These are phyloP conservation scores for Tragulus kanchil DNA, from an alignment of 2,113 vertebrate species.

Conservation along the genomic window DNA sequence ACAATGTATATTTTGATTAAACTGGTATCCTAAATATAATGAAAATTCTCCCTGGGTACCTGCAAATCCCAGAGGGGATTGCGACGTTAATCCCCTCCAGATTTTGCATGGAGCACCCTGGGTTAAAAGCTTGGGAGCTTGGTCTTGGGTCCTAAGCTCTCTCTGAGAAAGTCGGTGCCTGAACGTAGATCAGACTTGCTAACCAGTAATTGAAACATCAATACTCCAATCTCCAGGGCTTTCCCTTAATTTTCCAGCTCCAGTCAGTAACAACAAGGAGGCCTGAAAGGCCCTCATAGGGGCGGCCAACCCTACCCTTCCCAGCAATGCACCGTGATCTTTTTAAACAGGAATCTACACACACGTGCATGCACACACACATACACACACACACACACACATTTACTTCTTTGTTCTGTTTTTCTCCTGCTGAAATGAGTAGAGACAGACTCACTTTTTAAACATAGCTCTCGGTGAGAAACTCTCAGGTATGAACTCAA, in stretches of 20 bases:
- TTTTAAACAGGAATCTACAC: not conserved
- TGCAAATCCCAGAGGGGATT: not conserved
- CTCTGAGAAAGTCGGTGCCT: not conserved
- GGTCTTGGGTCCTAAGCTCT: not conserved
- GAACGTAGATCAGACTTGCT: not conserved
- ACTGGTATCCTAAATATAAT: not conserved
- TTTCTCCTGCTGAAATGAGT: not conserved
- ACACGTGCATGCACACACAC: not conserved
- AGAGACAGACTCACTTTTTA: not conserved
- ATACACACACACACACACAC: not conserved
- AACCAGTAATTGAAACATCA: not conserved
- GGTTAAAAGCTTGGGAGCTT: rapidly evolving
- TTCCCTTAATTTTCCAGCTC: not conserved
- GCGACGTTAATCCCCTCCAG: not conserved
- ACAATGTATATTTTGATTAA: rapidly evolving
- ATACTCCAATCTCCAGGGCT: not conserved
- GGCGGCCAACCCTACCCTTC: not conserved
- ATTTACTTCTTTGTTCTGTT: not conserved
- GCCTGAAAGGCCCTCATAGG: not conserved
- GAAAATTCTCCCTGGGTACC: not conserved
- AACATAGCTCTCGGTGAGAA: not conserved
- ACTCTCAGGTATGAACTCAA: not conserved
- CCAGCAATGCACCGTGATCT: not conserved
- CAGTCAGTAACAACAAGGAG: not conserved
- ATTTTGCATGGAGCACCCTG: too few species aligned